Percentiles rank a stretch among this genome's conserved stretches.
These are phyloP conservation scores for Catocala fraxini DNA, from an alignment of 2,888 invertebrate genomes.

Conservation along the genomic window DNA sequence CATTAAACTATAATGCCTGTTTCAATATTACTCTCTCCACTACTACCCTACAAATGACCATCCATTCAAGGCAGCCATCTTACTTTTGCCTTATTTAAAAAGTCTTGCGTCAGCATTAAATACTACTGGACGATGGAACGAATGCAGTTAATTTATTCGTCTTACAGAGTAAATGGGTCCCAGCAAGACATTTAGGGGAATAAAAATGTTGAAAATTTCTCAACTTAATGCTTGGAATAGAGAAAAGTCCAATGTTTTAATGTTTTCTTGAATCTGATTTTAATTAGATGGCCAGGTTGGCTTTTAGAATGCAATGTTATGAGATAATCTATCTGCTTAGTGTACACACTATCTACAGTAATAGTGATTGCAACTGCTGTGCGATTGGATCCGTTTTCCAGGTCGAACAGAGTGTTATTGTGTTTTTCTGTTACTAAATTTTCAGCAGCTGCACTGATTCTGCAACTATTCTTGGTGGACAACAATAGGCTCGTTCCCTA, in stretches of 20 bases:
- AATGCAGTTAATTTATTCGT: constrained; percentile 47
- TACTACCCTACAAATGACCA: constrained; percentile 2
- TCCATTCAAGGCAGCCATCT: constrained; percentile 5
- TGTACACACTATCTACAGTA: too few relatives aligned
- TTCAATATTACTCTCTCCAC: too few relatives aligned
- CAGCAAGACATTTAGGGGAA: constrained; percentile 15
- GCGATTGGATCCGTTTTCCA: too few relatives aligned
- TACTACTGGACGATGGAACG: constrained; percentile 17
- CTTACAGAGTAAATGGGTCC: constrained; percentile 36
- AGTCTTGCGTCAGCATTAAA: constrained; percentile 23
- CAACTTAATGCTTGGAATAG: constrained; percentile 11
- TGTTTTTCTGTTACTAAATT: too few relatives aligned
- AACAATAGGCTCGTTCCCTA: too few relatives aligned
- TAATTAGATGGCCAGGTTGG: constrained; percentile 4
- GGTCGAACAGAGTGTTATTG: too few relatives aligned
- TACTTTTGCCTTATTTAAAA: constrained; percentile 17
- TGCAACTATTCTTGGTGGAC: too few relatives aligned
- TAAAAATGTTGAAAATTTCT: constrained; percentile 22
- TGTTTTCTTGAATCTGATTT: background rate
- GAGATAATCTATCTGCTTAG: too few relatives aligned
- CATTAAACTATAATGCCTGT: too few relatives aligned
- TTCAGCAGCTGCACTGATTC: too few relatives aligned
- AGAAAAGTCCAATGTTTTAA: background rate
- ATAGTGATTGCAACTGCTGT: too few relatives aligned
- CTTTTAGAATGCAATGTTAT: too few relatives aligned